Evolutionary conservation across 2,113 vertebrate species (phyloP).

Genomic region (Boulengeromyrus knoepffleri): DNA sequence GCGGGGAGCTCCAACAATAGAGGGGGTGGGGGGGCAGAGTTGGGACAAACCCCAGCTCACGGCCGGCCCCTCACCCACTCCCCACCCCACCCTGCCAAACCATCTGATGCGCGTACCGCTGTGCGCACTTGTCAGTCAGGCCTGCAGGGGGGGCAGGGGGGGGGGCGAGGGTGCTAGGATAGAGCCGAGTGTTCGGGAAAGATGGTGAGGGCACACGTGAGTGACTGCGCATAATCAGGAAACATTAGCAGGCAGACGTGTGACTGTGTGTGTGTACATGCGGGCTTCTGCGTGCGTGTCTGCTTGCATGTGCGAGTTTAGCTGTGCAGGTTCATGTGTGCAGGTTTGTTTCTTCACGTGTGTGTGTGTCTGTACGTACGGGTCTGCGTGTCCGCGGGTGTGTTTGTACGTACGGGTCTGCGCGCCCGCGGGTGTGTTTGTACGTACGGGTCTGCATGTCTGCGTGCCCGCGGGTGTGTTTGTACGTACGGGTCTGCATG

Average conservation of each 20-base stretch:
- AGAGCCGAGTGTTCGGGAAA: slow-evolving; percentile 16
- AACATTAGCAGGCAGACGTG: neutral
- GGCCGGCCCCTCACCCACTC: slow-evolving; percentile 37
- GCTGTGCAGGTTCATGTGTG: neutral
- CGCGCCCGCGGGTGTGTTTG: neutral
- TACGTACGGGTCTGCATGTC: neutral
- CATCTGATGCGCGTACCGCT: slow-evolving; percentile 63
- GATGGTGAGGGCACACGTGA: slow-evolving; percentile 11
- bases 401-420: neutral
- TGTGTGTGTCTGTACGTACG: neutral
- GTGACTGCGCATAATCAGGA: neutral
- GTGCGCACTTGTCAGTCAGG: slow-evolving; percentile 60
- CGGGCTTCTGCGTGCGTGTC: neutral
- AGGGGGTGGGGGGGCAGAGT: slow-evolving; percentile 35
- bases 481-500: neutral
- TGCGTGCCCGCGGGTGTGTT: neutral
- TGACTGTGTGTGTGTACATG: neutral
- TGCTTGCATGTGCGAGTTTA: neutral
- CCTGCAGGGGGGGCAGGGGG: slow-evolving; percentile 52
- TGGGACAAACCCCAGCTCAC: slow-evolving; percentile 50
- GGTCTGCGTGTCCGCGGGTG: too few relatives aligned
- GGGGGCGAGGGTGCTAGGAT: slow-evolving; percentile 43
- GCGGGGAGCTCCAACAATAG: slow-evolving; percentile 62
- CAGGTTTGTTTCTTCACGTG: neutral
- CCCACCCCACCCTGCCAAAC: slow-evolving; percentile 52